phyloP scores from a whole-genome alignment of 2,113 vertebrate species.

The Poecile atricapillus region DNA sequence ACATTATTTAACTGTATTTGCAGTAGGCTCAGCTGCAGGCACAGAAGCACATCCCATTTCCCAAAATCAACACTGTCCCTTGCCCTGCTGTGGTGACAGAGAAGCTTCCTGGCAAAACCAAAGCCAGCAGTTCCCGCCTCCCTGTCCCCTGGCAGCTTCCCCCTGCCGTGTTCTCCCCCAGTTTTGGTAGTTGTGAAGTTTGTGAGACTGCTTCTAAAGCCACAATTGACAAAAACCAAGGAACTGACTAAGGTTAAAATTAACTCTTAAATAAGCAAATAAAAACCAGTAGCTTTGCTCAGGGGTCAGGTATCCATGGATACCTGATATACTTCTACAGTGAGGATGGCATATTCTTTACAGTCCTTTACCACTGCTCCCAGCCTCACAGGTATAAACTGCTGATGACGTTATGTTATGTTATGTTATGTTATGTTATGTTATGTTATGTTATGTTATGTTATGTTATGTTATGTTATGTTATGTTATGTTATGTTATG shows the following conservation, averaged over 20 bases:
- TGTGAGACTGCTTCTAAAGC: neutral
- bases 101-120: neutral
- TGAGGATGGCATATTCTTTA: neutral
- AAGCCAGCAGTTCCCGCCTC: neutral
- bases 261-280: neutral
- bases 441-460: neutral
- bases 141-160: neutral
- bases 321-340: neutral
- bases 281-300: neutral
- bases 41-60: neutral
- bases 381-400: neutral
- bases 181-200: neutral
- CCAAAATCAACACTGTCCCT: too few species aligned
- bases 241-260: neutral
- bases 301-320: neutral
- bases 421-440: neutral
- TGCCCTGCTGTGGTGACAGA: neutral
- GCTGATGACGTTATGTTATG: neutral
- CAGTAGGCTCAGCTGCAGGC: neutral
- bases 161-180: rapidly evolving
- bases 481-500: too few species aligned
- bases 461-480: neutral
- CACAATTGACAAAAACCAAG: neutral
- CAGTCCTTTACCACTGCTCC: neutral
- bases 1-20: neutral